Evolutionary conservation across 2,797 vertebrate genomes (phyloP), one percentile per base, ranked within the genome.

Genomic region (Pseudochromis fuscus): DNA sequence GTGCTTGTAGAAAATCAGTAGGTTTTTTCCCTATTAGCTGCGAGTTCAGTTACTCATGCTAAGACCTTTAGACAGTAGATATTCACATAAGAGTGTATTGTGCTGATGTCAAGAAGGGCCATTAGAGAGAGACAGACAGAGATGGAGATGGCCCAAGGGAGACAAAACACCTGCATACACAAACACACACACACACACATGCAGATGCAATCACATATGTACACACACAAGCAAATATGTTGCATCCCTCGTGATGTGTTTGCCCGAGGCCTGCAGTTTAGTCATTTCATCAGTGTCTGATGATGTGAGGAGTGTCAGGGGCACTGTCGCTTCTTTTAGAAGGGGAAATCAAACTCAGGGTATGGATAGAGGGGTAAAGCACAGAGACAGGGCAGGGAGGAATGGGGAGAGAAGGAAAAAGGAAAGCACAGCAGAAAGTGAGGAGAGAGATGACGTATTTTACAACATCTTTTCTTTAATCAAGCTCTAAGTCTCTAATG

Each of bases 221-320:
- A 52, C 2, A 67, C 38, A 63, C 59, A 75, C n/a, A 3, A 67
- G 56, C 44, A 55, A 69, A 63, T 50, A 42, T 0, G 42, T 42
- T 30, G 46, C 18, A 11, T 77, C 66, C 52, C 45, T 64, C 28
- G 42, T 61, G 64, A 16, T n/a, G 55, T 10, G 37, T 7, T 33
- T 31, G 77, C 84, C 88, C 3, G 16, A 68, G 57, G 82, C 62
- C 72, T n/a, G 51, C 18, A n/a, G 55, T 65, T 82, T n/a, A 81
- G 62, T 73, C 67, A 48, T 77, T 77, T 79, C 52, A 77, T n/a
- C 13, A 0, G 23, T 65, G 66, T 24, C 24, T 58, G 19, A 52
- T 67, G 51, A 70, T 62, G 62, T 44, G 65, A 64, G 45, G 51
- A 52, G 51, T 61, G n/a, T 72, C 63, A 63, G 60, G 69, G 58